phyloP scores from a whole-genome alignment of 1,140 invertebrate genomes.

The Sinonovacula constricta region DNA sequence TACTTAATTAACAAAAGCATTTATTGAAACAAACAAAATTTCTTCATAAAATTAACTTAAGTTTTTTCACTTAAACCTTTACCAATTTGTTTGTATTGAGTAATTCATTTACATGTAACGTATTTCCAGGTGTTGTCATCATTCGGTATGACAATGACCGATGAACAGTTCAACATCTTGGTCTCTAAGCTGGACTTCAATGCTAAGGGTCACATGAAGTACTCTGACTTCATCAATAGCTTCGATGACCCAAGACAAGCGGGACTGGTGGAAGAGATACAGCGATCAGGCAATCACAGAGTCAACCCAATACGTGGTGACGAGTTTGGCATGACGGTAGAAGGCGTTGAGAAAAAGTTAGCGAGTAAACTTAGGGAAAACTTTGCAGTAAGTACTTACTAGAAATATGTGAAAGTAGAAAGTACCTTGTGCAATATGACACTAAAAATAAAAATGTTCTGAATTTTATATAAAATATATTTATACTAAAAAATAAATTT shows the following conservation, averaged over 20 bases:
- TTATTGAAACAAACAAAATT: too few relatives aligned
- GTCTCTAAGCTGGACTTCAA: constrained; percentile 67
- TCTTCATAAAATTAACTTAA: too few relatives aligned
- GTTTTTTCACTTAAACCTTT: too few relatives aligned
- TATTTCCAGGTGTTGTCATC: constrained; percentile 64
- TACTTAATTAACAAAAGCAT: too few relatives aligned
- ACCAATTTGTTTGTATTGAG: too few relatives aligned
- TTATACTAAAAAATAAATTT: too few relatives aligned
- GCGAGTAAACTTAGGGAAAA: constrained; percentile 74
- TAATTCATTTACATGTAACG: too few relatives aligned
- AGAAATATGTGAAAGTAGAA: too few relatives aligned
- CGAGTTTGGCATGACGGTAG: constrained; percentile 72
- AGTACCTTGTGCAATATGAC: too few relatives aligned
- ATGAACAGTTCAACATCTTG: constrained; percentile 74
- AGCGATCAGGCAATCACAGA: constrained; percentile 66
- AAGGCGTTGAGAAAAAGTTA: constrained; percentile 71
- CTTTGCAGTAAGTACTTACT: constrained; percentile 74
- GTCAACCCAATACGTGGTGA: constrained; percentile 74
- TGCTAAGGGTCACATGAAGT: constrained; percentile 68
- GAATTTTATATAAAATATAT: too few relatives aligned
- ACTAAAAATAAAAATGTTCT: too few relatives aligned
- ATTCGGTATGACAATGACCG: constrained; percentile 69
- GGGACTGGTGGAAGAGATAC: constrained; percentile 57
- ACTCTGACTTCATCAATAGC: constrained; percentile 70
- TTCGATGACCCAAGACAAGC: constrained; percentile 69